phyloP scores from a whole-genome alignment of 2,888 invertebrate genomes.

The Arctia plantaginis region DNA sequence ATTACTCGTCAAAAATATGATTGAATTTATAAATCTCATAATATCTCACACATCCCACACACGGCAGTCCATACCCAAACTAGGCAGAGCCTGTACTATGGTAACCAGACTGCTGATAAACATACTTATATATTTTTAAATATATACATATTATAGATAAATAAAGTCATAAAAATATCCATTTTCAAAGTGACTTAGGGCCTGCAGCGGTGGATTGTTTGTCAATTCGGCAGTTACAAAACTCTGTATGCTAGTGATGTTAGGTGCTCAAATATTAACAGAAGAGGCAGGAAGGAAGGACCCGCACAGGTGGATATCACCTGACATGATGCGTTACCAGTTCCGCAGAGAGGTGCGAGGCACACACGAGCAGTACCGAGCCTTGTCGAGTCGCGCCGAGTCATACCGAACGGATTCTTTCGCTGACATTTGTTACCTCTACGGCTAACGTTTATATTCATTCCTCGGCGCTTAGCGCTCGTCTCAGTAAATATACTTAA shows the following conservation, averaged over 20 bases:
- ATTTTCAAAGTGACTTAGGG: slow-evolving; percentile 32
- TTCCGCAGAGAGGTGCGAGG: slow-evolving; percentile 32
- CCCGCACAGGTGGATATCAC: slow-evolving; percentile 72
- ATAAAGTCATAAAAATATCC: no score
- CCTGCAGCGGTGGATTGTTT: slow-evolving; percentile 41
- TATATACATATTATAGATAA: no score
- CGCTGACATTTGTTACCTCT: slow-evolving; percentile 78
- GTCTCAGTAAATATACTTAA: slow-evolving; percentile 81
- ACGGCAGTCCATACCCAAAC: no score
- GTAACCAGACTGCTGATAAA: no score
- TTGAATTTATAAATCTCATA: not conserved
- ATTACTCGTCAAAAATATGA: not conserved
- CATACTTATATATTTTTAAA: no score
- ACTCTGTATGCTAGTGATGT: slow-evolving; percentile 46
- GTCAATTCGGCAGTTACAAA: slow-evolving; percentile 46
- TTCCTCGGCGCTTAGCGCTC: slow-evolving; percentile 65
- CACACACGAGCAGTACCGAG: slow-evolving; percentile 17
- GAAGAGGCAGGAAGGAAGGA: slow-evolving; percentile 69
- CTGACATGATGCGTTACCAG: slow-evolving; percentile 58
- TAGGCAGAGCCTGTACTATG: no score
- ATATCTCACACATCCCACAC: no score
- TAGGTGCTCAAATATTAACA: slow-evolving; percentile 57
- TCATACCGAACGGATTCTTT: slow-evolving; percentile 44
- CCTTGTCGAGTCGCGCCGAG: slow-evolving; percentile 34
- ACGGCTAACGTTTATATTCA: slow-evolving; percentile 77